Conservation (phyloP, 2,888 invertebrate genomes). For the Luperina nickerlii region DNA sequence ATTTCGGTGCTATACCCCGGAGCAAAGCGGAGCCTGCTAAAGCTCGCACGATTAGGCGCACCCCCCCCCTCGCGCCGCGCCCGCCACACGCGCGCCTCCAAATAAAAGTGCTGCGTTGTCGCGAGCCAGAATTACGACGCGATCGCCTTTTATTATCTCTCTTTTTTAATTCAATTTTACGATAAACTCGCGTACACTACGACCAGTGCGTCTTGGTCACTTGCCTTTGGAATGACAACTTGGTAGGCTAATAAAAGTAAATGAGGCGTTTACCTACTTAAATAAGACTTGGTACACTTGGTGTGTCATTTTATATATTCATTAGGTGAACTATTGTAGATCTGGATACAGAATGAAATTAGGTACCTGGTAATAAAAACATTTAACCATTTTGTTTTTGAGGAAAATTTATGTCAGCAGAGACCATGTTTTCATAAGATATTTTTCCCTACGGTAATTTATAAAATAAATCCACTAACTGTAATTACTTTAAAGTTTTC, state of each 20-base stretch:
- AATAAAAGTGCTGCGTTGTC: slow-evolving; percentile 89
- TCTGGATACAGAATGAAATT: not conserved
- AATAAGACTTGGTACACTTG: not conserved
- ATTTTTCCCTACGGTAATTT: not conserved
- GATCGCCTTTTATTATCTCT: slow-evolving; percentile 88
- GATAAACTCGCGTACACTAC: slow-evolving; percentile 81
- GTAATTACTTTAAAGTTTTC: not conserved
- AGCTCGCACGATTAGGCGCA: slow-evolving; percentile 84
- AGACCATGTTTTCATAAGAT: not conserved
- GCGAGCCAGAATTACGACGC: slow-evolving; percentile 89
- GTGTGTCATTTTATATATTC: not conserved
- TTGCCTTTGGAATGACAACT: slow-evolving; percentile 42
- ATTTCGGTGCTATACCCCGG: slow-evolving; percentile 27
- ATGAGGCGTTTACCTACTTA: slow-evolving; percentile 13
- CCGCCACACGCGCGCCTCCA: slow-evolving; percentile 85
- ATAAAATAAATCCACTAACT: too few relatives aligned
- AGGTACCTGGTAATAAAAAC: not conserved
- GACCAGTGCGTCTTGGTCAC: slow-evolving; percentile 72
- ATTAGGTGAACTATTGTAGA: not conserved
- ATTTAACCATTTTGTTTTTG: not conserved
- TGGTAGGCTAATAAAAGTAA: slow-evolving; percentile 18
- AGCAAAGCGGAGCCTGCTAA: slow-evolving; percentile 73
- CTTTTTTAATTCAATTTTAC: slow-evolving; percentile 90
- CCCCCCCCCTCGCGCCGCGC: slow-evolving; percentile 68
- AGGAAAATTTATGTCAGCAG: not conserved